Percentiles rank a stretch among this genome's conserved stretches.
These are phyloP conservation scores for Drosophila lacteicornis DNA, from an alignment of 1,140 invertebrate species.

Conservation along the genomic window DNA sequence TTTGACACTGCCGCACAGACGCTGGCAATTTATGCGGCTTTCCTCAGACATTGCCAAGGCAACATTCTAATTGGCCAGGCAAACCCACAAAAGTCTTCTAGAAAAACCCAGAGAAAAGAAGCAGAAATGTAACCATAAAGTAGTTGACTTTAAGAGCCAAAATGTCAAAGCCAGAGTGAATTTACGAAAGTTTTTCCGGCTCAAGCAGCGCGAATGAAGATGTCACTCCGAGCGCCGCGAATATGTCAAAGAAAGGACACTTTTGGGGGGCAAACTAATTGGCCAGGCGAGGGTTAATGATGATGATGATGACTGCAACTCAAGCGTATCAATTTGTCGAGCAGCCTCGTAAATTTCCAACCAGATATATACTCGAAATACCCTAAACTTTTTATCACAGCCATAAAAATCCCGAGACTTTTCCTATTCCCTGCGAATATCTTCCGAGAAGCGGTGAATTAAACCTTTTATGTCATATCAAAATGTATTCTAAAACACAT, in stretches of 20 bases:
- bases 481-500: constrained; percentile 43
- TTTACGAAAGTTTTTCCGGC: constrained; percentile 49
- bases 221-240: constrained; percentile 20
- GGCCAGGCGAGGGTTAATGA: constrained; percentile 46
- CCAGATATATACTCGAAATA: constrained; percentile 25
- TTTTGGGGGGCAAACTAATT: constrained; percentile 35
- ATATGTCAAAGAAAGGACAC: constrained; percentile 50
- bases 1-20: constrained; percentile 69
- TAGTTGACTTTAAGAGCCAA: constrained; percentile 64
- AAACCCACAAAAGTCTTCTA: constrained; percentile 1
- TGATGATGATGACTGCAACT: constrained; percentile 17
- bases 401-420: constrained; percentile 28
- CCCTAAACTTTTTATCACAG: constrained; percentile 44
- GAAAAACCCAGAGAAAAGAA: constrained; percentile 3
- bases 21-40: constrained; percentile 69
- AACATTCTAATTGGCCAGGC: constrained; percentile 70
- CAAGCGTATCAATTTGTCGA: constrained; percentile 33
- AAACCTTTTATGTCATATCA: constrained; percentile 65
- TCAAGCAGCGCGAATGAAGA: constrained; percentile 22
- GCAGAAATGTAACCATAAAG: constrained; percentile 54
- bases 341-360: constrained; percentile 19
- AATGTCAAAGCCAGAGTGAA: constrained; percentile 42
- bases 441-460: constrained; percentile 47
- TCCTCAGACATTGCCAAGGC: constrained; percentile 27
- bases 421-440: constrained; percentile 13